Percentiles rank a stretch among this genome's conserved stretches.
These are phyloP conservation scores for Pagetopsis macropterus DNA, from an alignment of 2,797 vertebrate species.

Conservation along the genomic window DNA sequence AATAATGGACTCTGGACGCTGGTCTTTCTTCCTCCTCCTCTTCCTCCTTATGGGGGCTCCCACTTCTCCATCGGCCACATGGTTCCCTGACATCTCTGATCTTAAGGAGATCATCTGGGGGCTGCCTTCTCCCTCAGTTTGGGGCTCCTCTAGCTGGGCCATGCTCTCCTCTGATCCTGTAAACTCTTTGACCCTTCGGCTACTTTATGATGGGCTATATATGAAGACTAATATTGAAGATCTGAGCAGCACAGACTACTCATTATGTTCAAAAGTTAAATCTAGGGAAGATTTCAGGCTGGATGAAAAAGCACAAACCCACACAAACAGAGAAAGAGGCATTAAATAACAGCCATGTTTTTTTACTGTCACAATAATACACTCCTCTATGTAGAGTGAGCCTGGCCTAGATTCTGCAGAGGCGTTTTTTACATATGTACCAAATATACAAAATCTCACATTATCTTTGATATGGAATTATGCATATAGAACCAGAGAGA, in stretches of 20 bases:
- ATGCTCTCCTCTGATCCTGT: constrained; percentile 59
- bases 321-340: neutral
- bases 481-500: neutral
- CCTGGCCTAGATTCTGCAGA: constrained; percentile 54
- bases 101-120: constrained; percentile 84
- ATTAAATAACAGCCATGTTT: too few relatives aligned
- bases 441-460: constrained; percentile 18
- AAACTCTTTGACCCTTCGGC: constrained; percentile 8
- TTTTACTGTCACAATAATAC: too few relatives aligned
- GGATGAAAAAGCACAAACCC: too few relatives aligned
- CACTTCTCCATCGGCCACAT: constrained; percentile 78
- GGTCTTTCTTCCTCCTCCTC: constrained; percentile 93
- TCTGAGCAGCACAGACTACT: constrained; percentile 4
- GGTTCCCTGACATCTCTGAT: constrained; percentile 80
- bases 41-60: constrained; percentile 89
- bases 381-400: constrained; percentile 11
- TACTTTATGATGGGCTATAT: neutral
- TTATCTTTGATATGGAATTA: constrained; percentile 13
- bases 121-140: constrained; percentile 85
- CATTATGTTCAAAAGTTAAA: constrained; percentile 19
- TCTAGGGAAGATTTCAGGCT: neutral
- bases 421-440: neutral
- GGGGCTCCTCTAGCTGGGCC: constrained; percentile 80
- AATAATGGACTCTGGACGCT: constrained; percentile 94
- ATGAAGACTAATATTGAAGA: constrained; percentile 22